phyloP scores from a whole-genome alignment of 2,113 vertebrate genomes.

The Pedionomus torquatus region DNA sequence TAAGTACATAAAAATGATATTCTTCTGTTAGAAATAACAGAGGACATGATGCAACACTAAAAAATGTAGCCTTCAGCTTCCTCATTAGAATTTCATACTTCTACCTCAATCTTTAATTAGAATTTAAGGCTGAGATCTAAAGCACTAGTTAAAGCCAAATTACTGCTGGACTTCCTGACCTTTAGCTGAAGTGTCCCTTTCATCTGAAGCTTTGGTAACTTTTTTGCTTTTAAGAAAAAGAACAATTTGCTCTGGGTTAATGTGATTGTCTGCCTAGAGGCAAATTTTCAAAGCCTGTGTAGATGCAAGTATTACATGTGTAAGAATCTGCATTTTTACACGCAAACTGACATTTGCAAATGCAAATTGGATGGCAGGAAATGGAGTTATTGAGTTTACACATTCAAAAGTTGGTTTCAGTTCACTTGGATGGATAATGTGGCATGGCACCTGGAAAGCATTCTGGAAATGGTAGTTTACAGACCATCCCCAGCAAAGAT shows the following conservation, averaged over 20 bases:
- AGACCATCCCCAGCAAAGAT: neutral
- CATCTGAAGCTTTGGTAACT: neutral
- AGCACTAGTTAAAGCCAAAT: conserved; percentile 27
- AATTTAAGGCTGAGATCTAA: conserved; percentile 40
- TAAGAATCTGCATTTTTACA: neutral
- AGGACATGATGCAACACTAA: neutral
- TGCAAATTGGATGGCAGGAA: neutral
- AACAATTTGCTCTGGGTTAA: conserved; percentile 32
- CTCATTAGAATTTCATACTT: conserved; percentile 34
- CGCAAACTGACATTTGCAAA: conserved; percentile 22
- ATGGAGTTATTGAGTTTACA: neutral
- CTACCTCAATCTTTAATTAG: conserved; percentile 44
- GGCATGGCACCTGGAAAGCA: neutral
- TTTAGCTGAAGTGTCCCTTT: conserved; percentile 32
- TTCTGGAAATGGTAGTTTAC: neutral
- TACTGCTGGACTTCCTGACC: conserved; percentile 37
- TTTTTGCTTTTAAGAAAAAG: neutral
- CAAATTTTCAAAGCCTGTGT: conserved; percentile 5
- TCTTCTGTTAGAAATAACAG: neutral
- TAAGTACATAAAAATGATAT: neutral
- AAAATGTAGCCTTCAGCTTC: neutral
- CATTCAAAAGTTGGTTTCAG: neutral
- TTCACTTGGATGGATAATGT: neutral
- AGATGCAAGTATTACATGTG: conserved; percentile 16
- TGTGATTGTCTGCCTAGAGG: neutral